Conservation (phyloP, 2,888 invertebrate genomes). For the Mellilla xanthometata region DNA sequence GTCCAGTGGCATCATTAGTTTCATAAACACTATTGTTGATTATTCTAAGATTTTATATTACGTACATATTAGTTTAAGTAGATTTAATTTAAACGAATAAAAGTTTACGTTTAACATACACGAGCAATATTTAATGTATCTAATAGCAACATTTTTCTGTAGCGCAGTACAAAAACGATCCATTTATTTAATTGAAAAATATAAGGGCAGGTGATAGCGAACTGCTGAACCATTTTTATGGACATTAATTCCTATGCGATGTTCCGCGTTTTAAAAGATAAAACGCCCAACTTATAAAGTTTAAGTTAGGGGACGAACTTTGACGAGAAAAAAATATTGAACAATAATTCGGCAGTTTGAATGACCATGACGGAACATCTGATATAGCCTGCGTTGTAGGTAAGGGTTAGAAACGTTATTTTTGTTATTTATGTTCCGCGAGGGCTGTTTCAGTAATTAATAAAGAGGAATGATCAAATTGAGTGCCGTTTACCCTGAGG, state of each 20-base stretch:
- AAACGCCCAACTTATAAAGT: slow-evolving; percentile 50
- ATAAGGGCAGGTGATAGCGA: slow-evolving; percentile 48
- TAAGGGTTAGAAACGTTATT: slow-evolving; percentile 36
- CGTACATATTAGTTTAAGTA: background rate
- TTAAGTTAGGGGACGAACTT: slow-evolving; percentile 29
- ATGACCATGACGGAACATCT: slow-evolving; percentile 87
- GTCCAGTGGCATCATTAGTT: too few relatives aligned
- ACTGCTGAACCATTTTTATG: slow-evolving; percentile 45
- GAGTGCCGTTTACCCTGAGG: slow-evolving; percentile 63
- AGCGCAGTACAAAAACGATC: slow-evolving; percentile 13
- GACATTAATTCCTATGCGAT: slow-evolving; percentile 46
- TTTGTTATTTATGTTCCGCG: slow-evolving; percentile 62
- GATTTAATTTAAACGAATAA: slow-evolving; percentile 15
- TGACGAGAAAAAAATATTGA: slow-evolving; percentile 42
- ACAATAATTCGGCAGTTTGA: slow-evolving; percentile 51
- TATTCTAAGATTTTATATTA: slow-evolving; percentile 11
- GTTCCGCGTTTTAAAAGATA: slow-evolving; percentile 57
- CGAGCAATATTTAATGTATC: slow-evolving; percentile 11
- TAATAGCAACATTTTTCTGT: background rate
- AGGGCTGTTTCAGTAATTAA: slow-evolving; percentile 66
- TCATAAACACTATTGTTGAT: slow-evolving; percentile 5
- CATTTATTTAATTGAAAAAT: slow-evolving; percentile 25
- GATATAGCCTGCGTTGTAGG: slow-evolving; percentile 43
- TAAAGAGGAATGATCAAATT: slow-evolving; percentile 67
- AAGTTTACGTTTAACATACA: slow-evolving; percentile 12